Conservation (phyloP, 1,140 invertebrate genomes). For the Drosophila bipectinata region DNA sequence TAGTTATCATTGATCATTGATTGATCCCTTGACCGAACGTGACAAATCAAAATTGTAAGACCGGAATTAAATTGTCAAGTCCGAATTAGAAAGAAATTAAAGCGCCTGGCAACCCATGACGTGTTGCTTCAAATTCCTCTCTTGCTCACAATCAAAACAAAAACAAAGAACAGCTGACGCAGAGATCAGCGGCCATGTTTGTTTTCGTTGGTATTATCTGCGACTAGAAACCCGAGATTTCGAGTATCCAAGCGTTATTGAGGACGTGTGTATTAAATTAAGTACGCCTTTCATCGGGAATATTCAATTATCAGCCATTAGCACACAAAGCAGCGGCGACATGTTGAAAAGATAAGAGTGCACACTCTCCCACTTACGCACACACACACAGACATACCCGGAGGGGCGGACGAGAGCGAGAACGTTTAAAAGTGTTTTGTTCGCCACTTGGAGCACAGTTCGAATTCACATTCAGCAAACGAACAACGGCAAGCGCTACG, state of each 20-base stretch:
- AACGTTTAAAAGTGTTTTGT: conserved; percentile 79
- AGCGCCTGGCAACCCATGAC: conserved; percentile 66
- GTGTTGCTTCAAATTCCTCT: conserved; percentile 21
- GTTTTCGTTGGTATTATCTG: conserved; percentile 28
- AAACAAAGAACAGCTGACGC: conserved; percentile 82
- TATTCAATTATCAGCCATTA: conserved; percentile 68
- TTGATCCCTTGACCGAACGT: conserved; percentile 48
- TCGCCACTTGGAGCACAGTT: conserved; percentile 58
- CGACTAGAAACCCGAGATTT: conserved; percentile 18
- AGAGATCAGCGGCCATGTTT: conserved; percentile 58
- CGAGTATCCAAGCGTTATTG: conserved; percentile 31
- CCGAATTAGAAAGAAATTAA: conserved; percentile 20
- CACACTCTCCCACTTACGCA: conserved; percentile 34
- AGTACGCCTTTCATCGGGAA: conserved; percentile 57
- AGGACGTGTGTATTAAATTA: conserved; percentile 73
- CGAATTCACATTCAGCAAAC: conserved; percentile 61
- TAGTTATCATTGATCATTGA: conserved; percentile 53
- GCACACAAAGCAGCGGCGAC: conserved; percentile 56
- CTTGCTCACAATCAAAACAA: conserved; percentile 37
- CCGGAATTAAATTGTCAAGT: conserved; percentile 26
- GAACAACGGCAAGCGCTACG: conserved; percentile 50
- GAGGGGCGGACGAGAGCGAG: conserved; percentile 37
- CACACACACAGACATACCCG: conserved; percentile 3
- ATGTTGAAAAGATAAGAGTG: conserved; percentile 71
- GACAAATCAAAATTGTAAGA: conserved; percentile 38